Evolutionary conservation across 2,888 invertebrate genomes (phyloP).

Genomic region (Leptinotarsa haldemani): DNA sequence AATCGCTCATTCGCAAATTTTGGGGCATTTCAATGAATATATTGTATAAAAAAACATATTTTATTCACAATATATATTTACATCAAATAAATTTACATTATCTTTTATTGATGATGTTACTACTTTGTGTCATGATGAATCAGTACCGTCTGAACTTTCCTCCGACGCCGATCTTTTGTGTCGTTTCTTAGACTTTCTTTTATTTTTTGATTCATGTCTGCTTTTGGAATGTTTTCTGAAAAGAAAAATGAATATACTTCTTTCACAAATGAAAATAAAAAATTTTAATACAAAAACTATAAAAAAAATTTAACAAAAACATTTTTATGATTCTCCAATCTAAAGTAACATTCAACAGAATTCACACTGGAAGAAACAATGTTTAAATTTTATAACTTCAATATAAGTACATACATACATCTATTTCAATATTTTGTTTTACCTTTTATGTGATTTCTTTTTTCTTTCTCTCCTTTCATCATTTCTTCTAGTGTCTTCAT

Average conservation of each 20-base stretch:
- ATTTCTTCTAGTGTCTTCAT: constrained; percentile 49
- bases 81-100: not conserved
- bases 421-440: constrained; percentile 15
- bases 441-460: constrained; percentile 68
- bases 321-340: no score
- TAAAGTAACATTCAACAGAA: no score
- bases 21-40: no score
- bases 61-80: constrained; percentile 16
- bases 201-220: constrained; percentile 55
- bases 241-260: constrained; percentile 26
- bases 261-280: not conserved
- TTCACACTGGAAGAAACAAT: no score
- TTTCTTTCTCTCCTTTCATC: constrained; percentile 62
- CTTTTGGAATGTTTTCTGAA: constrained; percentile 60
- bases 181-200: constrained; percentile 59
- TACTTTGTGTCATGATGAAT: constrained; percentile 45
- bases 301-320: not conserved
- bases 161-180: constrained; percentile 50
- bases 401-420: no score
- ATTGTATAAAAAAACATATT: not conserved
- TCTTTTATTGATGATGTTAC: constrained; percentile 14
- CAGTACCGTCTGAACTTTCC: constrained; percentile 49
- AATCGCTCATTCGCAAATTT: no score
- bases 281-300: not conserved
- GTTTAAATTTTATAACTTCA: no score